A percentile compares a stretch with the other conserved stretches of the same genome.
These are phyloP conservation scores for Plebejus melissa DNA, from an alignment of 2,888 invertebrate genomes.

Conservation along the genomic window DNA sequence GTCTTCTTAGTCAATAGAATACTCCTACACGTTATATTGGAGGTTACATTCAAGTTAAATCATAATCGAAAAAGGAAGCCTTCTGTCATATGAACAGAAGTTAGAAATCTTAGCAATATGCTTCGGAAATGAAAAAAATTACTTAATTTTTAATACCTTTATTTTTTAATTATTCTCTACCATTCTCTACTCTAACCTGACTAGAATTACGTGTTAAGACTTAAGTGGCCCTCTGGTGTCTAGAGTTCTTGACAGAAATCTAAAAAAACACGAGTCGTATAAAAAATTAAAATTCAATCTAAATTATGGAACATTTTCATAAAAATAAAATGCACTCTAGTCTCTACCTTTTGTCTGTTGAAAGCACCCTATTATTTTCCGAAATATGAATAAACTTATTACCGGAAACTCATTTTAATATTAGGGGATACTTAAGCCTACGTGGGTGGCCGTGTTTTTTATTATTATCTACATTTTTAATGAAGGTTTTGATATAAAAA, in stretches of 20 bases:
- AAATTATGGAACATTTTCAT: not conserved
- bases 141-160: too few species aligned
- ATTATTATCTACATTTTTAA: not conserved
- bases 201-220: not conserved
- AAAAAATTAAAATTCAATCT: not conserved
- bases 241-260: not conserved
- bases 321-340: not conserved
- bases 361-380: not conserved
- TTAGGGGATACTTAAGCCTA: not conserved
- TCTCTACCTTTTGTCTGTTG: not conserved
- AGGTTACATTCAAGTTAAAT: not conserved
- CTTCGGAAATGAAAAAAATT: not conserved
- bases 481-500: not conserved
- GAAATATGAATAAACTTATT: slow-evolving; percentile 6
- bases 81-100: not conserved
- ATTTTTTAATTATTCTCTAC: too few species aligned
- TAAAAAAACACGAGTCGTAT: not conserved
- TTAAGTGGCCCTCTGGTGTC: not conserved
- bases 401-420: not conserved
- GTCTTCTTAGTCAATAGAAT: slow-evolving; percentile 7
- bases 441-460: slow-evolving; percentile 5
- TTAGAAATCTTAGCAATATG: not conserved
- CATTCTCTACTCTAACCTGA: not conserved
- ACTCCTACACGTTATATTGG: slow-evolving; percentile 5
- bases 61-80: not conserved